phyloP scores from a whole-genome alignment of 1,140 invertebrate genomes.

The Drosophila bocqueti region DNA sequence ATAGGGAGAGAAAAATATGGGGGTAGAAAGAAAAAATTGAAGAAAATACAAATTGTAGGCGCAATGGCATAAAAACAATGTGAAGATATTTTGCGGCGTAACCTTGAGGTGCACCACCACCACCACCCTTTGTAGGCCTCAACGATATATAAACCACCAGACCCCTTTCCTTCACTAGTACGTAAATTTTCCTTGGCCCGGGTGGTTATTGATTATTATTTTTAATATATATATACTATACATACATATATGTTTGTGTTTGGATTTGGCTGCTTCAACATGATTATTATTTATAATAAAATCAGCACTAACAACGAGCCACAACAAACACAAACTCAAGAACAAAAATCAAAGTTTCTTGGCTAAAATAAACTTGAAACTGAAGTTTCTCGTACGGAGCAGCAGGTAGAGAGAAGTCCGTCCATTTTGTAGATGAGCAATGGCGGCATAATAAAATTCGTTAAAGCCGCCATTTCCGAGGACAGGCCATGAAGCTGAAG shows the following conservation, averaged over 20 bases:
- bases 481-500: slow-evolving; percentile 14
- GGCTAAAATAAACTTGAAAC: slow-evolving; percentile 15
- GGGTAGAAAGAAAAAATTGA: not conserved
- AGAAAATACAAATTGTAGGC: slow-evolving; percentile 20
- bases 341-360: slow-evolving; percentile 39
- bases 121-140: slow-evolving; percentile 5
- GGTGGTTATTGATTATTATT: slow-evolving; percentile 76
- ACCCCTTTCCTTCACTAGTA: not conserved
- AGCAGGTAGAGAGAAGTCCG: not conserved
- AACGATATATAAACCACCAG: not conserved
- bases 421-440: slow-evolving; percentile 2
- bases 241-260: slow-evolving; percentile 7
- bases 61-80: slow-evolving; percentile 43
- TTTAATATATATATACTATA: slow-evolving; percentile 1
- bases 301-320: slow-evolving; percentile 51
- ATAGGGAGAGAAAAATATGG: not conserved
- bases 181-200: slow-evolving; percentile 56
- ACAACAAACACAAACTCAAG: slow-evolving; percentile 13
- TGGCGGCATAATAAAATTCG: slow-evolving; percentile 54
- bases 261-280: slow-evolving; percentile 29
- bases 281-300: slow-evolving; percentile 79
- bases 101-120: slow-evolving; percentile 56
- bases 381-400: slow-evolving; percentile 1
- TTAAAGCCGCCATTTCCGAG: slow-evolving; percentile 43
- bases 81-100: slow-evolving; percentile 47